These are phyloP conservation scores for Enteromius afrohamiltoni DNA, from an alignment of 2,797 vertebrate species.

Conservation along the genomic window DNA sequence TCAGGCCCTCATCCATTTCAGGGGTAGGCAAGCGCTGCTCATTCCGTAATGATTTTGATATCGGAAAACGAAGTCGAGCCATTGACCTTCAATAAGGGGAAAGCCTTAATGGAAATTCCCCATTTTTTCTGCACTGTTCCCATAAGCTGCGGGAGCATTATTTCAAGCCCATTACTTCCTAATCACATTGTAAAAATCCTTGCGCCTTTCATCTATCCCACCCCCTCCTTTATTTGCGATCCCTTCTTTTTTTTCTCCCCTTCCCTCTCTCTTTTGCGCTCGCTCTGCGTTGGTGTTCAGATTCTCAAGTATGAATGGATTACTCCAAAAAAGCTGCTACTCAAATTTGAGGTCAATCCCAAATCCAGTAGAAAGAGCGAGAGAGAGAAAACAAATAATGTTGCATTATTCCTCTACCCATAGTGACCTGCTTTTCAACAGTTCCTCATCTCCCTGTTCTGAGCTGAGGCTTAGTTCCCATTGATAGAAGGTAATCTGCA, in stretches of 20 bases:
- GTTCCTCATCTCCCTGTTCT: slow-evolving; percentile 64
- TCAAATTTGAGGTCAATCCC: slow-evolving; percentile 79
- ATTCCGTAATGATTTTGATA: slow-evolving; percentile 43
- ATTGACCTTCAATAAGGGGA: slow-evolving; percentile 65
- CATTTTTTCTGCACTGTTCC: slow-evolving; percentile 62
- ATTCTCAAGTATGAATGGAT: slow-evolving; percentile 77
- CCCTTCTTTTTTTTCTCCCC: slow-evolving; percentile 65
- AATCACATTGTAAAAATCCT: slow-evolving; percentile 80
- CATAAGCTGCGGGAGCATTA: slow-evolving; percentile 69
- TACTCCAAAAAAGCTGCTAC: slow-evolving; percentile 80
- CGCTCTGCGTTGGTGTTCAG: slow-evolving; percentile 70
- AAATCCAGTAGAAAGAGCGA: slow-evolving; percentile 70
- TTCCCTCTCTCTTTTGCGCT: slow-evolving; percentile 62
- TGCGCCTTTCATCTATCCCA: slow-evolving; percentile 76
- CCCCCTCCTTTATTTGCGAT: slow-evolving; percentile 73
- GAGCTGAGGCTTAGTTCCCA: slow-evolving; percentile 66
- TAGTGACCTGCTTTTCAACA: slow-evolving; percentile 66
- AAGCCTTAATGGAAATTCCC: slow-evolving; percentile 58
- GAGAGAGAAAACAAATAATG: slow-evolving; percentile 67
- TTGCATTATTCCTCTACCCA: slow-evolving; percentile 68
- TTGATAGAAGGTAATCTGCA: slow-evolving; percentile 70
- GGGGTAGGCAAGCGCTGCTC: slow-evolving; percentile 10
- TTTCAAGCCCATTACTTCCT: slow-evolving; percentile 74
- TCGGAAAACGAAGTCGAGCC: slow-evolving; percentile 56
- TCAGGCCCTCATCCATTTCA: slow-evolving; percentile 52